Evolutionary conservation across 2,888 invertebrate species (phyloP), one percentile per base, ranked within the genome.

Genomic region (Cheilosia pagana): DNA sequence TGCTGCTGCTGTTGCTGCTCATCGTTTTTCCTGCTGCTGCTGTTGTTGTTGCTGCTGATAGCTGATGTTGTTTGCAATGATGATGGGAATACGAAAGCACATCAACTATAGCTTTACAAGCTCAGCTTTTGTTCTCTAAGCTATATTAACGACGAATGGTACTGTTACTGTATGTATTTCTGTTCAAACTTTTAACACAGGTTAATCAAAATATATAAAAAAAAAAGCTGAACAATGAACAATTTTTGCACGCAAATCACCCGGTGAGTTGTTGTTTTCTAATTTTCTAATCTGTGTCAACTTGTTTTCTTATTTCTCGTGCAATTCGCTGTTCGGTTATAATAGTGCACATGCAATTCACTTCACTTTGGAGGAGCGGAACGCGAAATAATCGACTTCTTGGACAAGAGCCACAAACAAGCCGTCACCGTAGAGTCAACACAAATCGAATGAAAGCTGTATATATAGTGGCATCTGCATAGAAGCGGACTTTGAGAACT

Each of bases 101-200:
- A n/a, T 23, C 39, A 21, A 39, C 4, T 16, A 43, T 8, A 79
- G 72, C 70, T 75, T 77, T 76, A 41, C 50, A 85, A 85, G 85
- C 85, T 70, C 70, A 85, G 85, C 85, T 81, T 85, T 85, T 50
- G 14, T 52, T 71, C 52, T 59, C 31, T 41, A 77, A 77, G 77
- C 77, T 71, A 43, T 71, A 43, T 35, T 35, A 35, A 35, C 35
- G 28, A 50, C n/a, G 35, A 7, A 12, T 39, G 35, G 1, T 12
- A 12, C 35, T 35, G 35, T 35, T 35, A 35, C 35, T 35, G 35
- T 35, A 35, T 62, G 43, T 25, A 52, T 39, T 52, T 43, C 52
- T 41, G 55, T 23, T 55, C 5, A 12, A 74, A 83, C 78, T 83
- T 83, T 74, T 43, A 62, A 25, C 50, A 72, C 77, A 57, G 67